Base-by-base conservation (phyloP, 2,888 invertebrate species). In the Epinotia brunnichana region DNA sequence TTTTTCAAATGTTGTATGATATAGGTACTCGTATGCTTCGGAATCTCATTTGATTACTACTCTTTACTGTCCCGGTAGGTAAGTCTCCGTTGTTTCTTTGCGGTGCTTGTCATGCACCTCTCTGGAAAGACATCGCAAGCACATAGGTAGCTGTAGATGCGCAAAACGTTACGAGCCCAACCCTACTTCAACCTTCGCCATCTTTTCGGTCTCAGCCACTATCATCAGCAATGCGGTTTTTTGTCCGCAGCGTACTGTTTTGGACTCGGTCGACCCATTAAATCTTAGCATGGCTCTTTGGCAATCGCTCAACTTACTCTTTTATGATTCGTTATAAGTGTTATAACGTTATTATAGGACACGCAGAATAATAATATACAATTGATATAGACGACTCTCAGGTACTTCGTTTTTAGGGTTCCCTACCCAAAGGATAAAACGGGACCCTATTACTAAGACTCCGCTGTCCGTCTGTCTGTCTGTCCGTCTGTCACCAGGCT, bases 291-390 rank as follows among this genome's bases (percentile, higher is more conserved):
- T 2, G 44, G n/a, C 44, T 48, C 15, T 48, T 44, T 62, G 62
- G 48, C 62, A 48, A 48, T 24, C 48, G 48, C 29, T 62, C 62
- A 62, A 62, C 48, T 24, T 24, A 10, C n/a, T 57, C 4, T 62
- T 48, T 62, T 29, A 48, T 62, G 48, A 62, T 24, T 48, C 24
- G 48, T n/a, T 7, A n/a, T n/a, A n/a, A 48, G n/a, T n/a, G 44
- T 5, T 48, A 5, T 48, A 48, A n/a, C 0, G 1, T 24, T 24
- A 24, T 24, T 24, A 2, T 44, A 44, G 7, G 29, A 29, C 29
- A 29, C 15, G 4, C 15, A 15, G 44, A 15, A 44, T 15, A 15
- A 15, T 15, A 15, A 44, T 15, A 15, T 11, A 15, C 3, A 44
- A 44, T 44, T 15, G 3, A 15, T 4, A 3, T 44, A 15, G 15